These are phyloP conservation scores for Hylomyscus alleni DNA, from an alignment of 2,797 vertebrate genomes.

Conservation along the genomic window DNA sequence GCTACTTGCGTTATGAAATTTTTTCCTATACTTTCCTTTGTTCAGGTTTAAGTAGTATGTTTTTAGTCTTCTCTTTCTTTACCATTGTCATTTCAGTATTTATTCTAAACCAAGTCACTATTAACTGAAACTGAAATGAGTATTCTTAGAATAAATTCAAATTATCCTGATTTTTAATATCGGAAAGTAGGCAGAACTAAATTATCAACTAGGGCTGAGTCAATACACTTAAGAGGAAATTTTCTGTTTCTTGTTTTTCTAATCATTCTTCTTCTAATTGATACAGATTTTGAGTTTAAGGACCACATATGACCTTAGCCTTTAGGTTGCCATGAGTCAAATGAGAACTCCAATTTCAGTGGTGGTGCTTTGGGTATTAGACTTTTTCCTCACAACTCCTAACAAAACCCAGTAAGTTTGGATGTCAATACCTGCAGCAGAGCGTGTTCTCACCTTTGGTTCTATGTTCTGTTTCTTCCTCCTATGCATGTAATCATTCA, in stretches of 20 bases:
- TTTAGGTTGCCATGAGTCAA: not conserved
- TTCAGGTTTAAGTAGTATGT: not conserved
- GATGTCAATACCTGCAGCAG: too few species aligned
- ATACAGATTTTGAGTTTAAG: not conserved
- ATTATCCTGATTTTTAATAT: not conserved
- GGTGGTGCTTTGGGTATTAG: too few species aligned
- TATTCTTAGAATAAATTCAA: not conserved
- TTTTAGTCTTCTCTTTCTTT: not conserved
- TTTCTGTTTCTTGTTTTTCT: not conserved
- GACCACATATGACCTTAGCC: not conserved
- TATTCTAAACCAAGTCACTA: not conserved
- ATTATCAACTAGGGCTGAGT: not conserved
- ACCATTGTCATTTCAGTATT: not conserved
- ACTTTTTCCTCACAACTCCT: too few species aligned
- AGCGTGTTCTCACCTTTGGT: too few species aligned
- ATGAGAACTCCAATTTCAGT: not conserved
- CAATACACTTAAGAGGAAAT: not conserved
- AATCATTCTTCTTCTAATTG: not conserved
- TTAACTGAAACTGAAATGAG: not conserved
- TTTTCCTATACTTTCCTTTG: not conserved
- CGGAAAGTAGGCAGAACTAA: not conserved
- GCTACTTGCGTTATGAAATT: not conserved
- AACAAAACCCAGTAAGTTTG: too few species aligned
- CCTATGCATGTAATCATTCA: too few species aligned
- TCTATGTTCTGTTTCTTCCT: too few species aligned